A percentile compares a stretch with the other conserved stretches of the same genome.
phyloP scores from a whole-genome alignment of 2,113 vertebrate species.

The Dissostichus mawsoni region DNA sequence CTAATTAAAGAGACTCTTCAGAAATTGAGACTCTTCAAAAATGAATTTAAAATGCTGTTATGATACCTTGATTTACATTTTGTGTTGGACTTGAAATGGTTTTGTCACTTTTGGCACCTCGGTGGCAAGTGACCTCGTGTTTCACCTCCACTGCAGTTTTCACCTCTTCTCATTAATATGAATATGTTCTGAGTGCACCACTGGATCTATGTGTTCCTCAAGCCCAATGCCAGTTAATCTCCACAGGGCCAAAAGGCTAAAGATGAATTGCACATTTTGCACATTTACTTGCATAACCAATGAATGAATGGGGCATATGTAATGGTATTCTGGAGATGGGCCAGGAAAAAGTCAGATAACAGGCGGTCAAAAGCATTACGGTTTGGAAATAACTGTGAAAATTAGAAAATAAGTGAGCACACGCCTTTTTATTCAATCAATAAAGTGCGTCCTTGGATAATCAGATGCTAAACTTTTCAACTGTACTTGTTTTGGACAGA shows the following conservation, averaged over 20 bases:
- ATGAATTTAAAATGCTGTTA: background rate
- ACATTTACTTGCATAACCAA: constrained; percentile 2
- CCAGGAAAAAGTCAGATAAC: background rate
- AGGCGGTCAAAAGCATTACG: background rate
- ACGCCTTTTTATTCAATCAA: background rate
- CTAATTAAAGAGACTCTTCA: background rate
- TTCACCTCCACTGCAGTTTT: constrained; percentile 24
- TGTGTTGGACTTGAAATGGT: constrained; percentile 15
- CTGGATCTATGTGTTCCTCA: background rate
- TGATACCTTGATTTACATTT: constrained; percentile 11
- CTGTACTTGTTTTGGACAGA: background rate
- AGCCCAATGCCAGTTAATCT: constrained; percentile 3
- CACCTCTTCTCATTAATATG: constrained; percentile 37
- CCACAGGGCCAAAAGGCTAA: constrained; percentile 30
- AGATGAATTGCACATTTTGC: constrained; percentile 12
- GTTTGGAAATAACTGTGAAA: background rate
- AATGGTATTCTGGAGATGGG: background rate
- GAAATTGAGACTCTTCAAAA: background rate
- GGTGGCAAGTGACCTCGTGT: constrained; percentile 3
- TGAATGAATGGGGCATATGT: background rate
- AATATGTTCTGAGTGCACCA: constrained; percentile 14
- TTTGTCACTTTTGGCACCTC: constrained; percentile 23
- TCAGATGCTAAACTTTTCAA: background rate
- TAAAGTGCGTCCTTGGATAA: background rate
- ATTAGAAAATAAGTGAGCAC: background rate